phyloP scores from a whole-genome alignment of 2,113 vertebrate species.

The Phalacrocorax brasilianus region DNA sequence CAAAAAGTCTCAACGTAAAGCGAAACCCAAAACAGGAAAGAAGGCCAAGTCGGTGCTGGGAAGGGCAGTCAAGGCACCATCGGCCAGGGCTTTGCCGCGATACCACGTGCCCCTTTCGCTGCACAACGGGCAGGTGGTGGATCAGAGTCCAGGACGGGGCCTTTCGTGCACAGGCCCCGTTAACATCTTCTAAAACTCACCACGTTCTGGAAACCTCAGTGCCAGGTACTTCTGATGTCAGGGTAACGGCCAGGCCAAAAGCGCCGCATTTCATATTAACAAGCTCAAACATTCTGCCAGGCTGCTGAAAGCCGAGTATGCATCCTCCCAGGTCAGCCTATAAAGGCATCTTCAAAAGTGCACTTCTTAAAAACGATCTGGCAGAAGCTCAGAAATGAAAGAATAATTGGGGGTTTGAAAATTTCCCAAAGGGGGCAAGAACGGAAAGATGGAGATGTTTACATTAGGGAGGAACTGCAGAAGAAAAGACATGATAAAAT shows the following conservation, averaged over 20 bases:
- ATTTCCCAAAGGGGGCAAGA: not conserved
- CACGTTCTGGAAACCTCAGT: not conserved
- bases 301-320: not conserved
- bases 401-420: not conserved
- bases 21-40: not conserved
- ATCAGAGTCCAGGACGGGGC: not conserved
- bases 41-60: not conserved
- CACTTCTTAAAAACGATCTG: not conserved
- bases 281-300: not conserved
- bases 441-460: not conserved
- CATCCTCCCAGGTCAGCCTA: not conserved
- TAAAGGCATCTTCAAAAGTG: conserved; percentile 3
- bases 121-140: not conserved
- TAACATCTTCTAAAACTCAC: not conserved
- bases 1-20: not conserved
- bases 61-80: not conserved
- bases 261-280: not conserved
- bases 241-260: not conserved
- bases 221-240: not conserved
- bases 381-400: not conserved
- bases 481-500: not conserved
- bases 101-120: fast-evolving
- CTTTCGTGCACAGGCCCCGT: not conserved
- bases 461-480: not conserved
- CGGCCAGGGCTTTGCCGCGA: not conserved